A percentile compares a stretch with the other conserved stretches of the same genome.
phyloP scores from a whole-genome alignment of 2,888 invertebrate genomes.

The Ferdinandea cuprea region DNA sequence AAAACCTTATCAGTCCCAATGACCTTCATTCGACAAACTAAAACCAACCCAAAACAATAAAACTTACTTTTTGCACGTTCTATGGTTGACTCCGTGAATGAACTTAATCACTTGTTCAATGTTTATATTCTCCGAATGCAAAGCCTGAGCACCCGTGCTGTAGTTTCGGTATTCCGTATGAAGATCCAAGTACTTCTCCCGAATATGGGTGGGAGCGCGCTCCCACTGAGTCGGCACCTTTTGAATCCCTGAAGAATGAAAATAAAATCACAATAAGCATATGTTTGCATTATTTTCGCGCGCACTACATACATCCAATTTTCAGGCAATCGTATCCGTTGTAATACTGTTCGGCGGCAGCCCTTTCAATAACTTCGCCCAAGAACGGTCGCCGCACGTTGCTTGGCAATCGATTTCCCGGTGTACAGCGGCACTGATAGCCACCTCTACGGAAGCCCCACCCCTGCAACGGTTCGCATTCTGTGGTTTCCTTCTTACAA shows the following conservation, averaged over 20 bases:
- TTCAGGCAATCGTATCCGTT: constrained; percentile 94
- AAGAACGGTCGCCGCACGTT: constrained; percentile 94
- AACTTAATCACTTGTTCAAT: constrained; percentile 91
- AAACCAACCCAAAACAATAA: neutral
- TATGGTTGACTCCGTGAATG: constrained; percentile 87
- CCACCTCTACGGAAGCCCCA: constrained; percentile 98
- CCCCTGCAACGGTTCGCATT: constrained; percentile 98
- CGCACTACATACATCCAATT: constrained; percentile 93
- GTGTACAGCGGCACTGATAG: constrained; percentile 96
- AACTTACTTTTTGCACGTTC: constrained; percentile 84
- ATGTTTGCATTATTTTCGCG: neutral
- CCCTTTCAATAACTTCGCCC: constrained; percentile 96
- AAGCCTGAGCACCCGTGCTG: constrained; percentile 86
- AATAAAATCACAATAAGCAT: constrained; percentile 9
- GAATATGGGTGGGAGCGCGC: constrained; percentile 87
- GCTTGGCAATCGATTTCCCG: constrained; percentile 93
- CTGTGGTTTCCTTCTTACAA: constrained; percentile 95
- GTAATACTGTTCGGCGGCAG: constrained; percentile 96
- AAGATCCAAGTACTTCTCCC: constrained; percentile 89
- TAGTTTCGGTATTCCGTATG: constrained; percentile 90
- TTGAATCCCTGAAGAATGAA: constrained; percentile 89
- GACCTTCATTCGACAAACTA: neutral
- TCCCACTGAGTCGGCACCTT: constrained; percentile 93
- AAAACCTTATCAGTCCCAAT: too few relatives aligned
- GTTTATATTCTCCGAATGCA: constrained; percentile 88